phyloP scores from a whole-genome alignment of 2,888 invertebrate genomes.

The Agrochola macilenta region DNA sequence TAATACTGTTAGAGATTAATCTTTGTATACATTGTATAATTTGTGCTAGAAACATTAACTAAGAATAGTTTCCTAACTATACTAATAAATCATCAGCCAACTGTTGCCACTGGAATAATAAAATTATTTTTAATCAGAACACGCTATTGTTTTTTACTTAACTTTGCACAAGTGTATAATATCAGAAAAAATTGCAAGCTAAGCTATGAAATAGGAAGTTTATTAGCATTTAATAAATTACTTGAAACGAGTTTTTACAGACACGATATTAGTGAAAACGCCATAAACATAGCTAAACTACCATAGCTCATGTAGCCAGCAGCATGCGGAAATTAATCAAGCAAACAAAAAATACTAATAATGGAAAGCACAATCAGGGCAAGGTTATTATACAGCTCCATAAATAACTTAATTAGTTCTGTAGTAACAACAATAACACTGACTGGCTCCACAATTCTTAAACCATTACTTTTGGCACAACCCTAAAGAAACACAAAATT shows the following conservation, averaged over 20 bases:
- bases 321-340: background rate
- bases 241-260: background rate
- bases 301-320: background rate
- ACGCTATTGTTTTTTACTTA: constrained; percentile 25
- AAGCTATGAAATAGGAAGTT: constrained; percentile 2
- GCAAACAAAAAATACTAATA: background rate
- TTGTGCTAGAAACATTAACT: constrained; percentile 12
- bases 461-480: constrained; percentile 26
- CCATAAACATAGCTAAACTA: background rate
- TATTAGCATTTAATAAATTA: constrained; percentile 18
- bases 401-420: background rate
- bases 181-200: constrained; percentile 5
- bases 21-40: background rate
- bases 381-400: background rate
- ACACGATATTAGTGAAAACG: background rate
- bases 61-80: constrained; percentile 22
- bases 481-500: constrained; percentile 1
- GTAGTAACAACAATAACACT: constrained; percentile 13
- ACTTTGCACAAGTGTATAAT: constrained; percentile 7
- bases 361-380: background rate
- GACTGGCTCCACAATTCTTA: background rate
- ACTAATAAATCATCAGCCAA: constrained; percentile 11
- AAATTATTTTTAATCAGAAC: constrained; percentile 10
- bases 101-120: constrained; percentile 4
- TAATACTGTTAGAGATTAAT: background rate